Evolutionary conservation across 2,797 vertebrate species (phyloP), one percentile per base, ranked within the genome.

Genomic region (Pseudotriccus pelzelni): DNA sequence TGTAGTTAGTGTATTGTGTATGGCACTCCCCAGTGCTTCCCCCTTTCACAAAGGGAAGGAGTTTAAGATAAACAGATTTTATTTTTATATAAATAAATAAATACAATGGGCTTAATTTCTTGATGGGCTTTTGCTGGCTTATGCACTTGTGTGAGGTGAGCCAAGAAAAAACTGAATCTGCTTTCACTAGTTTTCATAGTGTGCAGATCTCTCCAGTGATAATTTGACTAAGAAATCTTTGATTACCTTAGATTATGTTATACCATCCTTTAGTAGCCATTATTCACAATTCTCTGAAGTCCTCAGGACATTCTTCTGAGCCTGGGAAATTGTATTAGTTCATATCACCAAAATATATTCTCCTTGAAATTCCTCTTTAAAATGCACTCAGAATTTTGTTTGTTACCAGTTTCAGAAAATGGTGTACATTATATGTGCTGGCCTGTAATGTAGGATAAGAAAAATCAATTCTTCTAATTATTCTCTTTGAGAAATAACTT

Each of bases 1-100:
- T 93, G 63, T 94, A 96, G 94, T 87, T 93, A 80, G 52, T 44
- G 27, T 89, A 87, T 93, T 95, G 91, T 91, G 37, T 88, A 19
- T 77, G 85, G 49, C 80, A 70, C 77, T 91, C 86, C 73, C 79
- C 36, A 53, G 52, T 2, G 4, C 74, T 94, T 96, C 84, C 74
- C 60, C n/a, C 39, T 91, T 88, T 59, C 41, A 84, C 73, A 78
- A 72, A 86, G 50, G 62, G 21, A 83, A 92, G 84, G 77, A 74
- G 34, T 93, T 89, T 84, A 80, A 85, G 74, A 85, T 83, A 84
- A 91, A 89, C 43, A 70, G 23, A 47, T n/a, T 46, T 92, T 73
- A 19, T 22, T 89, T 83, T n/a, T 39, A 72, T 55, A 72, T 55
- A 82, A 76, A 92, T 69, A 74, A 80, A 79, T 81, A 89, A 69